Base-by-base conservation (phyloP, 2,113 vertebrate genomes). In the Sminthopsis crassicaudata region DNA sequence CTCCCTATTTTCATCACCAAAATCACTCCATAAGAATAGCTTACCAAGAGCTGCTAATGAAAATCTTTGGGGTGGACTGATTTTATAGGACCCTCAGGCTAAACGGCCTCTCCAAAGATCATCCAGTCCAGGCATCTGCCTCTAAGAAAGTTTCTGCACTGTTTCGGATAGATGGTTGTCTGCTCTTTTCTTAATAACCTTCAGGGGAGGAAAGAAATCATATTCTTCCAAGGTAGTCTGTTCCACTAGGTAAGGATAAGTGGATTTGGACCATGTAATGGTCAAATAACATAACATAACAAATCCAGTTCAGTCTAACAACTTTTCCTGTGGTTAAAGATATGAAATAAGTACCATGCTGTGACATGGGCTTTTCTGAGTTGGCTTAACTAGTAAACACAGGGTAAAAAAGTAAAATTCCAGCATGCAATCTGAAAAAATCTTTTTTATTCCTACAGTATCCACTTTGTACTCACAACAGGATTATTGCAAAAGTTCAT, bases 201-300 rank as follows among this genome's bases (percentile, higher is more conserved):
- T 91, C 57, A 90, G 46, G 42, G 26, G 23, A 46, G 46, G 89
- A 93, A 48, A n/a, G 57, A 42, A 91, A 24, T 19, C 0, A 0
- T 25, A 6, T 7, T 51, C 67, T 88, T 84, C 19, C 30, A 3
- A 2, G 0, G 9, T 1, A 26, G 89, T 14, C 36, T n/a, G 10
- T 22, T 53, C 90, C 30, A 5, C 48, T 50, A 76, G 67, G 67
- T 76, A 76, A 76, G 16, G 67, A 76, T 76, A 76, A 76, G 16
- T 30, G 11, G 55, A 90, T n/a, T 9, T 0, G 2, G 90, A 3
- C 26, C 53, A 42, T 4, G 67, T n/a, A 42, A 3, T 0, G 0
- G 0, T 52, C 57, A 89, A 27, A 2, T 24, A 67, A 76, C 84
- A 19, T 4, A 7, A 90, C 25, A 1, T 22, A 2, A 12, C 2